Evolutionary conservation across 1,140 invertebrate genomes (phyloP), one percentile per base, ranked within the genome.

Genomic region (Meloidogyne chitwoodi): DNA sequence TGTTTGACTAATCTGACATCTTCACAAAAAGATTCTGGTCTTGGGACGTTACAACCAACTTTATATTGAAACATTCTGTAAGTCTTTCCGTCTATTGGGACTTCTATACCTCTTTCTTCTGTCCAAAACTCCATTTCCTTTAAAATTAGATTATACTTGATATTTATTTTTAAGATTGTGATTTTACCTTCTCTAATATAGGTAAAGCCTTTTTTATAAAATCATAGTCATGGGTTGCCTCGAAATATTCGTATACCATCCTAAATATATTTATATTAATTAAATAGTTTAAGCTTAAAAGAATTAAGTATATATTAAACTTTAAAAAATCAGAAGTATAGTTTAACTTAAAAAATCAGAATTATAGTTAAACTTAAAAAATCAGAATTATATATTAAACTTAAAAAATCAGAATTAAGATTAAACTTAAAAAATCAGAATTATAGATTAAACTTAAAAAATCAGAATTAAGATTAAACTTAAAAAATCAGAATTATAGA

Each of bases 161-260:
- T n/a, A 29, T 29, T 75, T 24, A 73, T 44, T 61, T 70, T 74
- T 12, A 88, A 85, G 88, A 91, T 93, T 38, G 88, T n/a, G n/a
- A n/a, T n/a, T 77, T 93, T 91, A 4, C 94, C 91, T 85, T 87
- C 65, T 86, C 84, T 5, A 85, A 66, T 19, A 69, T 72, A 12
- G 83, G 81, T 12, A 87, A 44, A 74, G 78, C 76, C 22, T 80
- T 69, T 5, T 34, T 72, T 2, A 90, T 85, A 88, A 93, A 95
- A 0, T 90, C 86, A 6, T 89, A 83, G 85, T 97, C 93, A 0
- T 91, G 89, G 0, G 92, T 93, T 38, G 77, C 80, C 62, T 92
- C 90, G 34, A 93, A 88, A 83, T 95, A 94, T 22, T 91, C 89
- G 78, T 94, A 91, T 1, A 94, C 91, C 93, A 95, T 96, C 0